Conservation (phyloP, 92 coral and sea anemone genomes). For the Chrysogorgia sp. region DNA sequence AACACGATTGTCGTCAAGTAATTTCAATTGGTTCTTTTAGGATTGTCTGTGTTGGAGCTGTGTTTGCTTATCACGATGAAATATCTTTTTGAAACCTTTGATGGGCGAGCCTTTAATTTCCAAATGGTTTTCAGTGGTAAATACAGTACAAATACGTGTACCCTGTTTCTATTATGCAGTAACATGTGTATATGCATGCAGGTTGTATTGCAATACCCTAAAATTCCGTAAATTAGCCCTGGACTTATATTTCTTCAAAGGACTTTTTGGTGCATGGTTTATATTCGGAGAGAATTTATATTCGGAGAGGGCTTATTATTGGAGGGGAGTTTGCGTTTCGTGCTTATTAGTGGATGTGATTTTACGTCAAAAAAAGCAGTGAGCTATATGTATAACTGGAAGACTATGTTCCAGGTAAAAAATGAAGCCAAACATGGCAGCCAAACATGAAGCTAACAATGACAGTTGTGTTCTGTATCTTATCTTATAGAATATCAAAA, state of each 20-base stretch:
- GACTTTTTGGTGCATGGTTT: no score
- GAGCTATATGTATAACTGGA: background rate
- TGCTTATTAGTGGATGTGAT: no score
- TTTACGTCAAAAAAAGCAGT: no score
- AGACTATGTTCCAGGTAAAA: no score
- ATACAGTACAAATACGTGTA: background rate
- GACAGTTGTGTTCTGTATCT: background rate
- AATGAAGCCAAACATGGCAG: background rate
- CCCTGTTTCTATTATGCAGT: background rate
- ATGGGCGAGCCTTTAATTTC: constrained; percentile 91
- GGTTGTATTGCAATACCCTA: no score
- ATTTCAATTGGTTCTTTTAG: constrained; percentile 39
- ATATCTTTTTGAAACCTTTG: constrained; percentile 68
- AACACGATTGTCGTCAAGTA: background rate
- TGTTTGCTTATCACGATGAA: constrained; percentile 92
- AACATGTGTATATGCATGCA: no score
- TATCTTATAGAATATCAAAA: constrained; percentile 78
- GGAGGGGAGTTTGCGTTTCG: no score
- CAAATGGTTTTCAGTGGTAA: constrained; percentile 94
- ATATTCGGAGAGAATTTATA: no score
- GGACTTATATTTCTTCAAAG: no score
- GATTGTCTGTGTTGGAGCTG: constrained; percentile 89
- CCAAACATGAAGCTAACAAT: background rate
- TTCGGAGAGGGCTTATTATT: no score
- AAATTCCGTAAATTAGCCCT: no score